A percentile compares a stretch with the other conserved stretches of the same genome.
These are phyloP conservation scores for Miniopterus natalensis DNA, from an alignment of 2,113 vertebrate genomes.

Conservation along the genomic window DNA sequence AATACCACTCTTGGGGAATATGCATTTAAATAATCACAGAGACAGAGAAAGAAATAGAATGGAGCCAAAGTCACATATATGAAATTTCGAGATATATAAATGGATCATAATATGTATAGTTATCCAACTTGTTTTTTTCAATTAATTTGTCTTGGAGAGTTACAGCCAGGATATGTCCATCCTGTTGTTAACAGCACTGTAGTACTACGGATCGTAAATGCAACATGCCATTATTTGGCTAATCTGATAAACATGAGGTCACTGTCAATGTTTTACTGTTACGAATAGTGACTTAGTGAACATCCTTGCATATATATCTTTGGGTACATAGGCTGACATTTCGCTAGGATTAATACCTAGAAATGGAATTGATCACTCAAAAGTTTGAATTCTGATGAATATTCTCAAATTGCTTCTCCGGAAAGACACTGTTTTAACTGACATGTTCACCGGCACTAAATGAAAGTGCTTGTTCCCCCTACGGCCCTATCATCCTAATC, in stretches of 20 bases:
- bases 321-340: not conserved
- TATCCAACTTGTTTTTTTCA: not conserved
- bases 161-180: not conserved
- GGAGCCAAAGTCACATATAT: not conserved
- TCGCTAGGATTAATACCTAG: not conserved
- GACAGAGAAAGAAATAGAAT: not conserved
- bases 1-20: not conserved
- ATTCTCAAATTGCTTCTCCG: not conserved
- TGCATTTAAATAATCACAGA: not conserved
- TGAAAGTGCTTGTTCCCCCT: not conserved
- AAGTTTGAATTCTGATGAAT: slow-evolving; percentile 30
- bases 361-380: not conserved
- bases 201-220: not conserved
- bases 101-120: not conserved
- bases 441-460: not conserved
- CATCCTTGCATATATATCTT: not conserved
- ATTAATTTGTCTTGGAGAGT: not conserved
- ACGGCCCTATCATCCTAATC: fast-evolving
- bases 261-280: not conserved
- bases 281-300: not conserved
- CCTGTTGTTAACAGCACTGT: not conserved
- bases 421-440: not conserved
- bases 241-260: not conserved
- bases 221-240: not conserved
- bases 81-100: not conserved